phyloP scores from a whole-genome alignment of 2,113 vertebrate genomes.

The Tyto alba region DNA sequence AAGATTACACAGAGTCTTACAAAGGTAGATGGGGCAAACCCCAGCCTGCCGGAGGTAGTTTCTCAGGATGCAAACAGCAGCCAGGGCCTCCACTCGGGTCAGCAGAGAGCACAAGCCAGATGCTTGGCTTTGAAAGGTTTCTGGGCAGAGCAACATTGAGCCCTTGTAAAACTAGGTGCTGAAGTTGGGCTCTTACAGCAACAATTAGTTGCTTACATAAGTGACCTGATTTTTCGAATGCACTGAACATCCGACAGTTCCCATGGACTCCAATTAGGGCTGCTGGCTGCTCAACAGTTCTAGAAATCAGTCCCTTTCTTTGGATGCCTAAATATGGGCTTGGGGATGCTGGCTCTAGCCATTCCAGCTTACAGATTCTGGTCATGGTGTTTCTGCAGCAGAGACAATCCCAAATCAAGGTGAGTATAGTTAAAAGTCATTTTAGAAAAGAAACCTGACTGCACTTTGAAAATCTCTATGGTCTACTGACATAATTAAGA shows the following conservation, averaged over 20 bases:
- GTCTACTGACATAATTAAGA: not conserved
- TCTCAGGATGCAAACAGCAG: not conserved
- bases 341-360: not conserved
- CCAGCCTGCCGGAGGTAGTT: fast-evolving
- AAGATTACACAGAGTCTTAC: too few relatives aligned
- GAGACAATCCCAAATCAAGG: not conserved
- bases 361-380: not conserved
- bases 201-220: constrained; percentile 47
- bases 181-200: not conserved
- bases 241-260: not conserved
- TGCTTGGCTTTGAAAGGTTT: not conserved
- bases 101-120: not conserved
- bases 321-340: not conserved
- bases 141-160: not conserved
- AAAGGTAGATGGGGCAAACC: not conserved
- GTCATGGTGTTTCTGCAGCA: not conserved
- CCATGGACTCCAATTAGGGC: constrained; percentile 27
- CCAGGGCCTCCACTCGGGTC: not conserved
- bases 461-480: not conserved
- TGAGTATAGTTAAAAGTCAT: not conserved
- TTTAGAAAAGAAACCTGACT: not conserved
- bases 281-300: constrained; percentile 28
- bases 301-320: constrained; percentile 28
- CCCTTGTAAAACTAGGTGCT: not conserved
- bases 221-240: constrained; percentile 46